Evolutionary conservation across 2,113 vertebrate genomes (phyloP), one percentile per base, ranked within the genome.

Genomic region (Grantiella picta): DNA sequence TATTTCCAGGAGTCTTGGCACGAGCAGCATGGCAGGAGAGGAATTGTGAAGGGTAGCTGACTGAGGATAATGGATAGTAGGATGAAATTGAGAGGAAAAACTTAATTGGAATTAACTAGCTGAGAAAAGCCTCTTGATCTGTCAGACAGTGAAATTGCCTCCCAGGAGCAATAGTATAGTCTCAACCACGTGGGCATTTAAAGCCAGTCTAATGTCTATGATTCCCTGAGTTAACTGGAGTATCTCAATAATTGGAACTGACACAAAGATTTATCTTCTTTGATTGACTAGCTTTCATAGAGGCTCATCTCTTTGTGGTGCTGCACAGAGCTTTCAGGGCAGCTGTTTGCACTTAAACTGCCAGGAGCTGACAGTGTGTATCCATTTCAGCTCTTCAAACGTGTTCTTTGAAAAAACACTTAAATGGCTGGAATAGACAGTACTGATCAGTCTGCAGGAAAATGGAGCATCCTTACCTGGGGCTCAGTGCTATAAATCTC

Each of bases 21-120:
- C 0, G 2, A 90, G 70, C 64, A 80, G 87, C 63, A 12, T 35
- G 59, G 73, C 70, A 82, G 73, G 57, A 82, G 45, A 91, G 78
- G 91, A 90, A 88, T 27, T 64, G 40, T 77, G 76, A 35, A 63
- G 70, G 75, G 75, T 45, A 69, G 84, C 53, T 95, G 91, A 50
- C 84, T 85, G 87, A 84, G 78, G 90, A 95, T 92, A 95, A 96
- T 91, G 90, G 90, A 95, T 85, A 88, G 90, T 12, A 49, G 89
- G 91, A 83, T 90, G 94, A 96, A 95, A 96, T 85, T 72, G 94
- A 92, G 93, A 91, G 89, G 93, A 87, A 93, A 95, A 96, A 92
- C 90, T 94, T 97, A 96, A 97, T 95, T 95, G 94, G 94, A 96
- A 96, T 97, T 97, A 97, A 95, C 94, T 94, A 86, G 87, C 91